Conservation (phyloP, 2,113 vertebrate species). For the Diphyllodes magnificus region DNA sequence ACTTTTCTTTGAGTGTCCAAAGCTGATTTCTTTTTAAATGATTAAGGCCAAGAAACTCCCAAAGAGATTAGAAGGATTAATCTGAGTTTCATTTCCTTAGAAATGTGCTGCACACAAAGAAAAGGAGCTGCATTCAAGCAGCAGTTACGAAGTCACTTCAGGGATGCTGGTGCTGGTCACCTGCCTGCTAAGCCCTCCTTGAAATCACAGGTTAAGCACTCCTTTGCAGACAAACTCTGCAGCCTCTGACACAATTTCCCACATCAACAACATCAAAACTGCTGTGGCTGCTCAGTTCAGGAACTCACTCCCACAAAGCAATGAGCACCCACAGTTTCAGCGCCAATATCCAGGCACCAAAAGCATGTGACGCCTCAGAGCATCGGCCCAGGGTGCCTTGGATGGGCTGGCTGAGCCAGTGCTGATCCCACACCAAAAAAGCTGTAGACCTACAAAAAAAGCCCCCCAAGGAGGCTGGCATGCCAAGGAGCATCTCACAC, state of each 20-base stretch:
- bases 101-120: background rate
- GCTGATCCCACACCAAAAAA: background rate
- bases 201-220: background rate
- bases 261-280: background rate
- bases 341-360: background rate
- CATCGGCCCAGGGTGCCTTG: background rate
- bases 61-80: constrained; percentile 6
- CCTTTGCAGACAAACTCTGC: background rate
- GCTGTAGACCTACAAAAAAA: background rate
- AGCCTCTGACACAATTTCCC: background rate
- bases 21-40: background rate
- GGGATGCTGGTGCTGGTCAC: background rate
- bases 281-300: background rate
- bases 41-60: background rate
- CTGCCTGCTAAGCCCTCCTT: background rate
- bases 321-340: background rate
- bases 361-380: background rate
- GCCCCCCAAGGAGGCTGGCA: background rate
- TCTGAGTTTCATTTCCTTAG: background rate
- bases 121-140: background rate
- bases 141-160: background rate
- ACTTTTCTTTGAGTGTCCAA: background rate
- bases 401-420: accelerated
- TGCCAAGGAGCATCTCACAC: background rate
- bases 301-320: background rate